Evolutionary conservation across 2,888 invertebrate genomes (phyloP).

Genomic region (Panopea generosa): DNA sequence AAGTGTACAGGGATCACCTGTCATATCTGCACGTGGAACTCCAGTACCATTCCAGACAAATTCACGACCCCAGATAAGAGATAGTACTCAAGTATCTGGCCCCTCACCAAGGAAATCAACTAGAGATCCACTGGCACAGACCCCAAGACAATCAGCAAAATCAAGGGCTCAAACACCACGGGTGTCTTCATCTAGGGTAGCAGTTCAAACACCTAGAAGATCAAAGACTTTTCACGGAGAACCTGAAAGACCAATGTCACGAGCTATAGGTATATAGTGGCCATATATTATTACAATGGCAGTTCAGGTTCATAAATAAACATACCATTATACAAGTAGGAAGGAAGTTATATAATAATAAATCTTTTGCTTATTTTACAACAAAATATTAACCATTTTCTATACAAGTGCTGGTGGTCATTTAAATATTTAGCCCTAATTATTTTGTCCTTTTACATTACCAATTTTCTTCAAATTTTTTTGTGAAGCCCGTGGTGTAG

Average conservation of each 20-base stretch:
- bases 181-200: slow-evolving; percentile 27
- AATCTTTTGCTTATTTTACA: no score
- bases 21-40: slow-evolving; percentile 48
- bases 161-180: slow-evolving; percentile 49
- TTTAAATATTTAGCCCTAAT: no score
- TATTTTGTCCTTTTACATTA: no score
- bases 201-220: slow-evolving; percentile 41
- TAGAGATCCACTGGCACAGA: background rate
- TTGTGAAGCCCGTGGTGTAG: no score
- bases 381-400: no score
- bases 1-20: slow-evolving; percentile 54
- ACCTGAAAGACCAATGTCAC: slow-evolving; percentile 66
- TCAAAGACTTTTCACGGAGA: slow-evolving; percentile 58
- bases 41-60: slow-evolving; percentile 8
- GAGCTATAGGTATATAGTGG: slow-evolving; percentile 69
- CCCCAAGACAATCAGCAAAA: slow-evolving; percentile 36
- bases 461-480: no score
- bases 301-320: no score
- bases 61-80: slow-evolving; percentile 17
- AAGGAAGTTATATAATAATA: no score
- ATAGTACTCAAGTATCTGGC: background rate
- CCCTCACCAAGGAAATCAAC: slow-evolving; percentile 5
- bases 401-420: no score
- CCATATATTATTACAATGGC: no score
- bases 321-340: no score